phyloP scores from a whole-genome alignment of 2,113 vertebrate genomes.

The Taurulus bubalis region DNA sequence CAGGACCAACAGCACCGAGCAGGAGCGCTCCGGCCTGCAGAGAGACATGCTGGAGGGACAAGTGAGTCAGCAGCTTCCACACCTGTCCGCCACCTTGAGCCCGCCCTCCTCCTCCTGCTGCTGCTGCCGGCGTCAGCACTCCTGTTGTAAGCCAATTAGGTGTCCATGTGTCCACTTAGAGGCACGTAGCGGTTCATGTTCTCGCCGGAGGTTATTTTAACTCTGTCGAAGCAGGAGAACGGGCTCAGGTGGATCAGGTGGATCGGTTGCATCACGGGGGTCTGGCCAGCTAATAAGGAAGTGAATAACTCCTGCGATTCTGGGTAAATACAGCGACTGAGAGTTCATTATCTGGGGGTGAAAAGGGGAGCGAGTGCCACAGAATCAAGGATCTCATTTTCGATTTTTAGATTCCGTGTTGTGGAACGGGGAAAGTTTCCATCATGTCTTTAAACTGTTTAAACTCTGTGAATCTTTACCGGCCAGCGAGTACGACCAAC shows the following conservation, averaged over 20 bases:
- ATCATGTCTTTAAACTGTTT: no score
- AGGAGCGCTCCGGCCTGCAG: slow-evolving; percentile 89
- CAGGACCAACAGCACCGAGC: slow-evolving; percentile 94
- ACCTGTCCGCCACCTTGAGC: neutral
- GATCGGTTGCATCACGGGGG: neutral
- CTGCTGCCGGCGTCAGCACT: slow-evolving; percentile 29
- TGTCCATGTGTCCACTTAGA: slow-evolving; percentile 31
- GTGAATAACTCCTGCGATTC: neutral
- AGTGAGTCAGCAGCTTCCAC: slow-evolving; percentile 72
- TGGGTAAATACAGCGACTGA: neutral
- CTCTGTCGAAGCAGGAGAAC: slow-evolving; percentile 9
- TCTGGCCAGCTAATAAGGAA: neutral
- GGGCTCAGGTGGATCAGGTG: neutral
- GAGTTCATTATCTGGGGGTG: neutral
- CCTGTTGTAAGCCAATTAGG: slow-evolving; percentile 62
- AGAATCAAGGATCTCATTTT: neutral
- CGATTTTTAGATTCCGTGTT: neutral
- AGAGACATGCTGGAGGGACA: slow-evolving; percentile 94
- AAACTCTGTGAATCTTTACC: no score
- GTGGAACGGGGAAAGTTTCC: no score
- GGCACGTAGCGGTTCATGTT: slow-evolving; percentile 26
- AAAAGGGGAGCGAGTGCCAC: neutral
- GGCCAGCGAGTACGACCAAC: no score
- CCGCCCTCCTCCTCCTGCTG: no score
- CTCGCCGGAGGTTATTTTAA: slow-evolving; percentile 16